Base-by-base conservation (phyloP, 2,888 invertebrate genomes). In the Agriotes lineatus region DNA sequence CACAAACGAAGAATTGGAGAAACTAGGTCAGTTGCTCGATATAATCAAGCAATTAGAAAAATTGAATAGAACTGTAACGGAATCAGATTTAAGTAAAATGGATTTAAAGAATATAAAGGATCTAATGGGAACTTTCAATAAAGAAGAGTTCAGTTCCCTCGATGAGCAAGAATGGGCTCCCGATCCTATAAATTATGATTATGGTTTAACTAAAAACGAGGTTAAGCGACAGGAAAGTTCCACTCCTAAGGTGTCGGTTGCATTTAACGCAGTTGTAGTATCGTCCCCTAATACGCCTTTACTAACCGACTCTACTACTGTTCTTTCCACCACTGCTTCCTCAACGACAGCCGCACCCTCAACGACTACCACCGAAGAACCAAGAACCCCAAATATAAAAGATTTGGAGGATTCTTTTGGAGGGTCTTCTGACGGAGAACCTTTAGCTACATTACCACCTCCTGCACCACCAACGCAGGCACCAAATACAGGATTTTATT, bases 341-440 rank as follows among this genome's bases (percentile, higher is more conserved):
- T 65, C 66, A 37, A 39, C 59, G 20, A 52, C 64, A 39, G 72
- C 73, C 19, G 66, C 73, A n/a, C 52, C 72, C 6, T 1, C 18
- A 1, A 19, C 33, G 3, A 75, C 76, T 6, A 77, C 81, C 12
- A 82, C 83, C 0, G 83, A 83, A 72, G 78, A 84, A 72, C 66
- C 84, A 1, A 72, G 72, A 20, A 78, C 80, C 37, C 87, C 89
- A 12, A 90, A 89, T 50, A 82, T 91, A 35, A 84, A 87, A 44
- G 93, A 92, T 77, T 83, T 94, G 58, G 93, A 91, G 79, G 93
- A 91, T 73, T 94, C 94, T 0, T 94, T 95, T 77, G 93, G 92
- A 30, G 92, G 91, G 18, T 88, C 90, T 1, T 82, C 83, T 71
- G 86, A 87, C 0, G 86, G 88, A 5, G 85, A 83, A 37, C 81